A percentile compares a stretch with the other conserved stretches of the same genome.
These are phyloP conservation scores for Parauchenoglanis punctatus DNA, from an alignment of 2,797 vertebrate species.

Conservation along the genomic window DNA sequence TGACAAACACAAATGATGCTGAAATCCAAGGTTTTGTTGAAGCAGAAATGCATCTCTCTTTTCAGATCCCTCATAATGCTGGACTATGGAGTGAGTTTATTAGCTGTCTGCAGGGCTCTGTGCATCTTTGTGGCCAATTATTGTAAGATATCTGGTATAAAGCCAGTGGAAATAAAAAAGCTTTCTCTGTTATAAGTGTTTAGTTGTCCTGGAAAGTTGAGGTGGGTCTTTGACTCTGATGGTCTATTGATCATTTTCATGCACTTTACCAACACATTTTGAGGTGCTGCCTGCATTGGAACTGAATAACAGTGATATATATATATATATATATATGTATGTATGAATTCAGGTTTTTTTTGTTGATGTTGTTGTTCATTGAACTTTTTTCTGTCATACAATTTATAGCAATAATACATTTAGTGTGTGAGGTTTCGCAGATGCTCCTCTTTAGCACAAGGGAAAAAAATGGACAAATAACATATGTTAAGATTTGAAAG, in stretches of 20 bases:
- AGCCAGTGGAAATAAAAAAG: not conserved
- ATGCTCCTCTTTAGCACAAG: not conserved
- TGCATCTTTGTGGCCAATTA: not conserved
- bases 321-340: too few relatives aligned
- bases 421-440: not conserved
- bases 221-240: not conserved
- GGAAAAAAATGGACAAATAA: not conserved
- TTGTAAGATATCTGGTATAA: not conserved
- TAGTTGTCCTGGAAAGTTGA: not conserved
- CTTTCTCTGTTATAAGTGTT: not conserved
- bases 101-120: not conserved
- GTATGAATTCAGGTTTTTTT: too few relatives aligned
- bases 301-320: too few relatives aligned
- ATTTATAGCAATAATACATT: not conserved
- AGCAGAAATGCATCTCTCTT: not conserved
- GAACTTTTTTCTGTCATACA: not conserved
- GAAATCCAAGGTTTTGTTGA: not conserved
- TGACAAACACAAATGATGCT: not conserved
- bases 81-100: not conserved
- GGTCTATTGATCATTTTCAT: not conserved
- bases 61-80: not conserved
- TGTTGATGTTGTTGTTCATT: too few relatives aligned
- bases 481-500: not conserved
- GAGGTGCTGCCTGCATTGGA: too few relatives aligned
- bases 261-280: not conserved